A percentile compares a stretch with the other conserved stretches of the same genome.
Evolutionary conservation across 2,888 invertebrate species (phyloP).

Genomic region (Crocallis elinguaria): DNA sequence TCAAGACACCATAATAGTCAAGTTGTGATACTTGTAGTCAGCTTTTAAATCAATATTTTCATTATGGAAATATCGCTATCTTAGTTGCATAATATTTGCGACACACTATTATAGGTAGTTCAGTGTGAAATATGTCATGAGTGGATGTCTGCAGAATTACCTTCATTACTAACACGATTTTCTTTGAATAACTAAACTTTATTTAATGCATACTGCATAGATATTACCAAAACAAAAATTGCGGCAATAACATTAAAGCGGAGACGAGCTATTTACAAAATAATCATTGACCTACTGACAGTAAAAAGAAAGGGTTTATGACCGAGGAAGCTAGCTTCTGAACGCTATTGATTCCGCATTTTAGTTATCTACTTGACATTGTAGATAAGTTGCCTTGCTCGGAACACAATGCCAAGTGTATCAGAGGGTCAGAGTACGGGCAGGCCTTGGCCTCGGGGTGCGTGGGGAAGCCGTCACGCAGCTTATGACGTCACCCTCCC

Average conservation of each 20-base stretch:
- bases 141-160: too few species aligned
- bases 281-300: slow-evolving; percentile 12
- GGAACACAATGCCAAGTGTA: slow-evolving; percentile 67
- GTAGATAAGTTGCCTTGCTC: slow-evolving; percentile 42
- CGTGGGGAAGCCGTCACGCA: slow-evolving; percentile 64
- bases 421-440: slow-evolving; percentile 53
- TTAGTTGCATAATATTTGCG: too few species aligned
- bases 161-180: too few species aligned
- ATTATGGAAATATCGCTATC: too few species aligned
- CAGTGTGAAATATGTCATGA: too few species aligned
- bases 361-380: slow-evolving; percentile 32
- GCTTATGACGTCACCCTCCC: slow-evolving; percentile 63
- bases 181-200: too few species aligned
- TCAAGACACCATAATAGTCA: too few species aligned
- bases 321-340: slow-evolving; percentile 3
- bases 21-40: too few species aligned
- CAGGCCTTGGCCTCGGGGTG: slow-evolving; percentile 66
- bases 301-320: slow-evolving; percentile 14
- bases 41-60: too few species aligned
- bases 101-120: too few species aligned
- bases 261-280: slow-evolving; percentile 12
- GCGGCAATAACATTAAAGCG: background rate
- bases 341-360: slow-evolving; percentile 19
- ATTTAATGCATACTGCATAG: too few species aligned
- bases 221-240: background rate